Percentiles rank a stretch among this genome's conserved stretches.
phyloP scores from a whole-genome alignment of 2,797 vertebrate genomes.

The Peromyscus attwateri region DNA sequence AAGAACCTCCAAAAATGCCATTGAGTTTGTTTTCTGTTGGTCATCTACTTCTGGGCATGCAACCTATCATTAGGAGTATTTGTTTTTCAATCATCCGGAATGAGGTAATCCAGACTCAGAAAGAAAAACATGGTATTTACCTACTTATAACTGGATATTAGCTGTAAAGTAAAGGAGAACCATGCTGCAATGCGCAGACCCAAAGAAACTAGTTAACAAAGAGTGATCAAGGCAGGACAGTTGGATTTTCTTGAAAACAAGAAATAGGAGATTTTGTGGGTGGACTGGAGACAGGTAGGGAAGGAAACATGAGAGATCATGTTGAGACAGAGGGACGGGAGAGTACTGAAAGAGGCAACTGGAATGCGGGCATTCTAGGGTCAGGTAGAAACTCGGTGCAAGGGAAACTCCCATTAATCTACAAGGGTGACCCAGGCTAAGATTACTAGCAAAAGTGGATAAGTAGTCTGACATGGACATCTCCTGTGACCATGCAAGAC shows the following conservation, averaged over 20 bases:
- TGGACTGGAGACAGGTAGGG: not conserved
- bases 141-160: not conserved
- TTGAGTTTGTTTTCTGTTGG: not conserved
- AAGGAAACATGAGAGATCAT: not conserved
- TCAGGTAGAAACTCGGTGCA: not conserved
- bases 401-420: not conserved
- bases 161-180: not conserved
- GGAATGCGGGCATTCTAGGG: not conserved
- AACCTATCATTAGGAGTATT: not conserved
- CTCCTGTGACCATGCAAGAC: too few relatives aligned
- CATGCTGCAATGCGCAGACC: not conserved
- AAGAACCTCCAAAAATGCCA: not conserved
- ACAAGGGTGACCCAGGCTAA: not conserved
- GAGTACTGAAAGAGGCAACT: not conserved
- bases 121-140: not conserved
- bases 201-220: not conserved
- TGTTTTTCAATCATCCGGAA: not conserved
- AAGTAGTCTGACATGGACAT: too few relatives aligned
- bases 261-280: not conserved
- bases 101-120: not conserved
- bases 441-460: too few relatives aligned
- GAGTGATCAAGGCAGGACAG: too few relatives aligned
- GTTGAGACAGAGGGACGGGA: fast-evolving
- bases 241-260: not conserved
- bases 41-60: too few relatives aligned